A percentile compares a stretch with the other conserved stretches of the same genome.
Evolutionary conservation across 2,888 invertebrate species (phyloP).

Genomic region (Noctua comes): DNA sequence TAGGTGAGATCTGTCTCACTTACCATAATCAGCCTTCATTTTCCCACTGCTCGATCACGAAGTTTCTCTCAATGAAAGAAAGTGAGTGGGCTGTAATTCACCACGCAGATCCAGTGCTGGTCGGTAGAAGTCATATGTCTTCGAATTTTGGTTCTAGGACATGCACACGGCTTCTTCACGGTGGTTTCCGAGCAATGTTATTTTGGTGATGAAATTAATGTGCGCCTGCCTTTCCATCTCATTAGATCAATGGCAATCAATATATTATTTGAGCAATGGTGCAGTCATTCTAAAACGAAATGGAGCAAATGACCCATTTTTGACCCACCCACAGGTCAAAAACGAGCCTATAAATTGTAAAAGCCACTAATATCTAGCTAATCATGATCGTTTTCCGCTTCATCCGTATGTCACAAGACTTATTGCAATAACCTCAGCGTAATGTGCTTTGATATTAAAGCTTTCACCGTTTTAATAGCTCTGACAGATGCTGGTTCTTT

Average conservation of each 20-base stretch:
- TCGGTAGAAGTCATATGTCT: background rate
- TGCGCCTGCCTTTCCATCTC: background rate
- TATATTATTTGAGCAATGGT: too few relatives aligned
- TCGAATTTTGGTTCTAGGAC: background rate
- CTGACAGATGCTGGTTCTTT: conserved; percentile 79
- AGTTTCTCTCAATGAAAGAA: background rate
- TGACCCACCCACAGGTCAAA: too few relatives aligned
- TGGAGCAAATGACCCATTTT: too few relatives aligned
- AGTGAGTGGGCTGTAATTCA: background rate
- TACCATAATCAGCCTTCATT: background rate
- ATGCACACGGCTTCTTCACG: background rate
- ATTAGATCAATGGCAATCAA: too few relatives aligned
- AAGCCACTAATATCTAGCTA: background rate
- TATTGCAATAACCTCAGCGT: conserved; percentile 79
- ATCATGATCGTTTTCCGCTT: conserved; percentile 15
- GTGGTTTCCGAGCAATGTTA: background rate
- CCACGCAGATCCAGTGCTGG: background rate
- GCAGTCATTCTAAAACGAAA: background rate
- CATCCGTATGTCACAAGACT: conserved; percentile 70
- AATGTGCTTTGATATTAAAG: conserved; percentile 83
- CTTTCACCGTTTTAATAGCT: conserved; percentile 79
- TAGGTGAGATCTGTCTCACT: background rate
- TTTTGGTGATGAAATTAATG: background rate
- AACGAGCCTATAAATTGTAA: too few relatives aligned
- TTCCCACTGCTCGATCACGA: background rate